These are phyloP conservation scores for Sarcophaga peregrina DNA, from an alignment of 1,140 invertebrate species.

Conservation along the genomic window DNA sequence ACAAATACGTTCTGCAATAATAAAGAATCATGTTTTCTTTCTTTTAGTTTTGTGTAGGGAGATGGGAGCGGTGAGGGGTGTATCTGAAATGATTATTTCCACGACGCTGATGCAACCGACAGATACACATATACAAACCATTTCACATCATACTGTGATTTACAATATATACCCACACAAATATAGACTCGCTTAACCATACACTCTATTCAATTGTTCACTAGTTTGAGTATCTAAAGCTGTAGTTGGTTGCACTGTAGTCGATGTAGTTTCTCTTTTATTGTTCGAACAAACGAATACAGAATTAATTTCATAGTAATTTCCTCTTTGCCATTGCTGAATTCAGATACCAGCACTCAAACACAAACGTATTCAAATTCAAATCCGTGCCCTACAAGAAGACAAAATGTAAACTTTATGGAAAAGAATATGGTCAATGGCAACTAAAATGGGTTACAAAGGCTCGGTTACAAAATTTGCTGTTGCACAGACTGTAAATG, in stretches of 20 bases:
- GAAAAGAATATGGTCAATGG: not conserved
- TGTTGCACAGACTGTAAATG: not conserved
- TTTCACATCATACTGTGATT: no score
- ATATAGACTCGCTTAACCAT: no score
- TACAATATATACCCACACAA: not conserved
- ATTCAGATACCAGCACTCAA: not conserved
- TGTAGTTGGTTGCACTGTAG: no score
- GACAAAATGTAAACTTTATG: not conserved
- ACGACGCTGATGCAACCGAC: not conserved
- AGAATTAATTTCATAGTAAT: not conserved
- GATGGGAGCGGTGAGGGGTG: no score
- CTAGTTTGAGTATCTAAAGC: no score
- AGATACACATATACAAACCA: not conserved
- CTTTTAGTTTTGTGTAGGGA: no score
- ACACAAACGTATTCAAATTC: not conserved
- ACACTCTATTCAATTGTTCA: no score
- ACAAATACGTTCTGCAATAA: not conserved
- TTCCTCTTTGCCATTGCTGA: not conserved
- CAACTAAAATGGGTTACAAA: not conserved
- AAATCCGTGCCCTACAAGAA: no score
- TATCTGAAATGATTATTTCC: not conserved
- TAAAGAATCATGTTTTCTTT: not conserved
- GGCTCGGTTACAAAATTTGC: not conserved
- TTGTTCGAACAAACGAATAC: not conserved
- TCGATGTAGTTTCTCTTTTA: no score